These are phyloP conservation scores for Mythimna loreyi DNA, from an alignment of 2,888 invertebrate genomes.

Conservation along the genomic window DNA sequence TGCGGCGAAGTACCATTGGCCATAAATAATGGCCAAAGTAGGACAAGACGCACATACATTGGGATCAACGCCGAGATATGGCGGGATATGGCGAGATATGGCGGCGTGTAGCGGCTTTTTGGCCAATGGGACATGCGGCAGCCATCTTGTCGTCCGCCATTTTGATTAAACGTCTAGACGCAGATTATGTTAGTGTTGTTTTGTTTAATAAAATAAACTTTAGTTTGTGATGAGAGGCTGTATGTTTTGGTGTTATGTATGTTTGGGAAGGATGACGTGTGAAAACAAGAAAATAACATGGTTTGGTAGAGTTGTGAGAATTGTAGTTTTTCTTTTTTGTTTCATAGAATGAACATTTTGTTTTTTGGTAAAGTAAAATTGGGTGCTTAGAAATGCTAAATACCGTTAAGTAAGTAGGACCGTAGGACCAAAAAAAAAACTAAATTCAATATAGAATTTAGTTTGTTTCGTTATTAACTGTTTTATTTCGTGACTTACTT, in stretches of 20 bases:
- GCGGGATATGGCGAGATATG: constrained; percentile 54
- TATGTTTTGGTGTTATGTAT: constrained; percentile 23
- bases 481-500: too few relatives aligned
- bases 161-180: constrained; percentile 62
- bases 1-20: constrained; percentile 59
- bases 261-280: constrained; percentile 2
- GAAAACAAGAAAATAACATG: background rate
- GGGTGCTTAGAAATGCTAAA: too few relatives aligned
- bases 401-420: too few relatives aligned
- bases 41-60: constrained; percentile 64
- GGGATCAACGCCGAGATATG: constrained; percentile 65
- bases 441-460: too few relatives aligned
- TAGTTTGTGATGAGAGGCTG: constrained; percentile 21
- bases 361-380: too few relatives aligned
- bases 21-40: constrained; percentile 67
- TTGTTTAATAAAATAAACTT: constrained; percentile 34
- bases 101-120: constrained; percentile 53
- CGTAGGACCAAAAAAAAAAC: too few relatives aligned
- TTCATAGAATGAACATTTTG: background rate
- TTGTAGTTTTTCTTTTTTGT: too few relatives aligned
- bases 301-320: background rate
- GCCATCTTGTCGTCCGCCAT: constrained; percentile 43
- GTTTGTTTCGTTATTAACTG: too few relatives aligned
- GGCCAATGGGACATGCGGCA: constrained; percentile 36
- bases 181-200: constrained; percentile 35